Evolutionary conservation across 1,140 invertebrate species (phyloP).

Genomic region (Cydia pomonella): DNA sequence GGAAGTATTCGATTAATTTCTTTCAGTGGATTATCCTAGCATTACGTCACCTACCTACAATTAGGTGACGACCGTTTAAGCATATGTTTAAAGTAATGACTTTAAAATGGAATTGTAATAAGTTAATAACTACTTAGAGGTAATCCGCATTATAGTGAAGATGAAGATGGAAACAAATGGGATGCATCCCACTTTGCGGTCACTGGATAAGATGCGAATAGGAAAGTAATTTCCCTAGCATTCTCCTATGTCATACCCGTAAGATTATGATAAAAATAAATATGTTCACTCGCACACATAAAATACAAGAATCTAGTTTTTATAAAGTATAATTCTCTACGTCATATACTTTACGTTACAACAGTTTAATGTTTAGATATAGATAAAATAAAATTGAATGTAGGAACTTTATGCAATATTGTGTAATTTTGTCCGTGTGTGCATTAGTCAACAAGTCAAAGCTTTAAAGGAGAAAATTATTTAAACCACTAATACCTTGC

Average conservation of each 20-base stretch:
- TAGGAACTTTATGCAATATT: background rate
- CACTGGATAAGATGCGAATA: background rate
- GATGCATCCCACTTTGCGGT: slow-evolving; percentile 20
- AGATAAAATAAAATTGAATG: too few species aligned
- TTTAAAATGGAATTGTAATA: background rate
- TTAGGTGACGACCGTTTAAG: background rate
- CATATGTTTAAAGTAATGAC: background rate
- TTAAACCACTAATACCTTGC: slow-evolving; percentile 48
- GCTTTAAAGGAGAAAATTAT: background rate
- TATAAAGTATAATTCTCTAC: too few species aligned
- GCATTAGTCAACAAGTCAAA: background rate
- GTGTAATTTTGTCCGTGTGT: background rate
- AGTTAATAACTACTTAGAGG: background rate
- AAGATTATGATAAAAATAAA: background rate
- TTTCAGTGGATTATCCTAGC: background rate
- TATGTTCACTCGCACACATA: too few species aligned
- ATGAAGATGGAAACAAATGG: slow-evolving; percentile 10
- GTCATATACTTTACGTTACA: too few species aligned
- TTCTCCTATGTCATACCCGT: background rate
- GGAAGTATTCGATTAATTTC: too few species aligned
- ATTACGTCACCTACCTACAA: too few species aligned
- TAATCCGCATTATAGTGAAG: background rate
- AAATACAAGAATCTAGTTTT: too few species aligned
- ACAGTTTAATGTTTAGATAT: too few species aligned
- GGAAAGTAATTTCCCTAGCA: background rate